Conservation (phyloP, 1,140 invertebrate genomes). For the Trichonephila clavata region DNA sequence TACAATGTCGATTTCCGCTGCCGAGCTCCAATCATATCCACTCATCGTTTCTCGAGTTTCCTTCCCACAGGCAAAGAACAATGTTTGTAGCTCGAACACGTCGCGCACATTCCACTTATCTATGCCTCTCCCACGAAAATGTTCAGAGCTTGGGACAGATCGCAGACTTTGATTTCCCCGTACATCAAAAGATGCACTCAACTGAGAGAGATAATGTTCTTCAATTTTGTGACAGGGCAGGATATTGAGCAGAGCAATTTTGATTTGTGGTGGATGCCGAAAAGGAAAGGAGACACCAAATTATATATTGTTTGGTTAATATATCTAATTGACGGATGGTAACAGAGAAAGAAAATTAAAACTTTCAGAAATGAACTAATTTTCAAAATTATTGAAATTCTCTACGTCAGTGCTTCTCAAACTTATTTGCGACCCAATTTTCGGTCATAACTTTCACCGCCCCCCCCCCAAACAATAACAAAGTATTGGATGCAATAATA, state of each 20-base stretch:
- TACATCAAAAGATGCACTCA: background rate
- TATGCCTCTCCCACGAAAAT: background rate
- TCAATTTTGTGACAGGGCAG: background rate
- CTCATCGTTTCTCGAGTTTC: background rate
- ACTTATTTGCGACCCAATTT: too few relatives aligned
- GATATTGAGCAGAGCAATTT: background rate
- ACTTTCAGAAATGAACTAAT: too few relatives aligned
- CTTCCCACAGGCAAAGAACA: constrained; percentile 16
- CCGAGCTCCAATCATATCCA: constrained; percentile 8
- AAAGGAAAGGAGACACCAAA: background rate
- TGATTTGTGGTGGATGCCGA: background rate
- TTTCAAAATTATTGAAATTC: too few relatives aligned
- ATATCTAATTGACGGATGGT: too few relatives aligned
- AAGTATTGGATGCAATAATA: too few relatives aligned
- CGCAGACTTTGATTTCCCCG: background rate
- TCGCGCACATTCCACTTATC: background rate
- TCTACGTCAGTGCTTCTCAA: too few relatives aligned
- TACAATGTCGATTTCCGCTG: constrained; percentile 54
- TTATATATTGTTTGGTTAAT: background rate
- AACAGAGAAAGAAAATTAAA: too few relatives aligned
- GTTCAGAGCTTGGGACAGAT: background rate
- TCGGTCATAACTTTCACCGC: too few relatives aligned
- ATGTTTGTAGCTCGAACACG: constrained; percentile 3
- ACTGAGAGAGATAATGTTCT: constrained; percentile 3
- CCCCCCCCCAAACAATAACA: too few relatives aligned